Evolutionary conservation across 2,113 vertebrate genomes (phyloP), one percentile per base, ranked within the genome.

Genomic region (Chaenogobius annularis): DNA sequence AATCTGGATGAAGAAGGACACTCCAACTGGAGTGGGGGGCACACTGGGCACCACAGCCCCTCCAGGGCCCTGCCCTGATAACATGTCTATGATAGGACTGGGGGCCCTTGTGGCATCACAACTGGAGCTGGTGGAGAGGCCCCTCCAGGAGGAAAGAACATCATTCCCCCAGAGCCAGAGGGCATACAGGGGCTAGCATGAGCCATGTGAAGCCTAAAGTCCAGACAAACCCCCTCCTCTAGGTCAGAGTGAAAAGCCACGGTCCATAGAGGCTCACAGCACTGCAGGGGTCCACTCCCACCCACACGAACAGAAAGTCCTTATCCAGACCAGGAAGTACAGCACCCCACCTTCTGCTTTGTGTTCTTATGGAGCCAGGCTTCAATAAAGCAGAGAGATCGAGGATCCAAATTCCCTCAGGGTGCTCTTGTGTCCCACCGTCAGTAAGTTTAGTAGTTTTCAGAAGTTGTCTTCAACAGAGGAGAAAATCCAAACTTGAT

Each of bases 1-100:
- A 40, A 96, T 96, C 91, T 96, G 95, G 88, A 96, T 95, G 89
- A 95, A 94, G 91, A 96, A 96, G 74, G 95, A 96, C 66, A 96
- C 92, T 22, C 95, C 95, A 0, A 86, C 72, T 52, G 89, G 90
- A 23, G 79, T 73, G 2, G 89, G 77, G 17, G 88, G 80, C 37
- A 69, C 61, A 0, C 80, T 58, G 52, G 81, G 72, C 72, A 86
- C 74, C 67, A 58, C 55, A 6, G 61, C 48, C 6, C 87, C 81
- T 7, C 87, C 70, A 13, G 83, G 79, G n/a, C 78, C 87, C 58
- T 84, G 87, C 71, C 69, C 86, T 6, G 75, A 23, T 23, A 80
- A 56, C 72, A 89, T 22, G 68, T 92, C 87, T 83, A 90, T 66
- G 9, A 83, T 48, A 9, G 81, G 26, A 74, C 92, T 3, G 82